Evolutionary conservation across 2,113 vertebrate species (phyloP), one percentile per base, ranked within the genome.

Genomic region (Bubalus kerabau): DNA sequence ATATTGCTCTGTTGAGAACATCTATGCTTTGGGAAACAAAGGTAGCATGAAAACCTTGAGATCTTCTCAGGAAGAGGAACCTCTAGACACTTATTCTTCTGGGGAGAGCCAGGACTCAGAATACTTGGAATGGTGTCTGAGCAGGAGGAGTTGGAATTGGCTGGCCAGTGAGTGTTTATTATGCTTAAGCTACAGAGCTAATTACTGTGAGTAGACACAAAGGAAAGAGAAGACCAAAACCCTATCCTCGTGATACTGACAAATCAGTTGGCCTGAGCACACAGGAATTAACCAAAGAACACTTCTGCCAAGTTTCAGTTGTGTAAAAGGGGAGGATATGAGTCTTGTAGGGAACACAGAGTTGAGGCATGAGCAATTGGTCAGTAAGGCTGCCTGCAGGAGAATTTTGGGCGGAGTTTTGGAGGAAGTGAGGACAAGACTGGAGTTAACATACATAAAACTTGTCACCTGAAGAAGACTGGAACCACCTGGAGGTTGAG

Each of bases 211-310:
- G 87, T 90, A 67, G 84, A 94, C 81, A 76, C 14, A 83, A 89
- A 91, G 90, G 90, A 52, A 78, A 11, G 11, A 93, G 92, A 87
- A 91, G 62, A 90, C 82, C 30, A 67, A 94, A 96, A 48, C 57
- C n/a, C 82, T 95, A 3, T 78, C 85, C 96, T 97, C 95, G 62
- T 62, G 93, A 95, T 74, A 59, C 95, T 87, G 91, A 97, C 95
- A 97, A 89, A 97, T 91, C 87, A n/a, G 48, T 81, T 98, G 97
- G 91, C 83, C 81, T 0, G n/a, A 96, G 88, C 50, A 59, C 92
- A 96, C 74, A 96, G 84, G 80, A 95, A 95, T 92, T 90, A 87
- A 91, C 71, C 30, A 2, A 59, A 59, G 50, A 48, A 43, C 40
- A 62, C 30, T 40, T 48, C 86, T 97, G 98, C 97, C 94, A 96